phyloP scores from a whole-genome alignment of 2,888 invertebrate genomes.

The Andrena chrysosceles region DNA sequence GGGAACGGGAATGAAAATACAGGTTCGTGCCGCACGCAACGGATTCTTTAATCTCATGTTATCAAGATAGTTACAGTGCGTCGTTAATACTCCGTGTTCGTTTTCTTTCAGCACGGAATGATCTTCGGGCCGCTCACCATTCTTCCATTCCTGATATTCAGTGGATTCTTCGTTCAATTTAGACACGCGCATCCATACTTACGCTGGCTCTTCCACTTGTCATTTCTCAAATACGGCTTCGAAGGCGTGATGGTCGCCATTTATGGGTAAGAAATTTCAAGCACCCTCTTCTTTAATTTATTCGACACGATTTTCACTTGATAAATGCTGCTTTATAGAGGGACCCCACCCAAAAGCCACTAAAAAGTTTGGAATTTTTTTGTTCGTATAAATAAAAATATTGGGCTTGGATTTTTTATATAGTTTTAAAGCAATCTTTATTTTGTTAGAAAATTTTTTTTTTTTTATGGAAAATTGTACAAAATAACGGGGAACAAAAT shows the following conservation, averaged over 20 bases:
- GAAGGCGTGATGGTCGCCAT: constrained; percentile 93
- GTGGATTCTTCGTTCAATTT: constrained; percentile 96
- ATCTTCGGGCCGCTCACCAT: constrained; percentile 95
- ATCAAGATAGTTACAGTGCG: background rate
- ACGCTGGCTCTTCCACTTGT: constrained; percentile 94
- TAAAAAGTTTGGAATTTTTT: no score
- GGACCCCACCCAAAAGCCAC: no score
- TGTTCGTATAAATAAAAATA: no score
- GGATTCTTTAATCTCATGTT: background rate
- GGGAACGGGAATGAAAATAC: constrained; percentile 92
- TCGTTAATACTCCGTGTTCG: background rate
- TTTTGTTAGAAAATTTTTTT: no score
- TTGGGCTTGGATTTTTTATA: no score
- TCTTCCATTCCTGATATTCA: constrained; percentile 95
- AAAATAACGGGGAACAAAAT: no score
- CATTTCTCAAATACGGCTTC: constrained; percentile 95
- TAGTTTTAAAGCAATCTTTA: no score
- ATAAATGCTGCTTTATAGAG: no score
- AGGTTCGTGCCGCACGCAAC: constrained; percentile 85
- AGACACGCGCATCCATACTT: constrained; percentile 92
- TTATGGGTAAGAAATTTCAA: constrained; percentile 86
- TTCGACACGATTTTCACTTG: background rate
- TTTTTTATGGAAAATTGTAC: no score
- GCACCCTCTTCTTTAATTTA: background rate
- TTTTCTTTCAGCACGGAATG: constrained; percentile 91